Base-by-base conservation (phyloP, 2,113 vertebrate species). In the Mirounga angustirostris region DNA sequence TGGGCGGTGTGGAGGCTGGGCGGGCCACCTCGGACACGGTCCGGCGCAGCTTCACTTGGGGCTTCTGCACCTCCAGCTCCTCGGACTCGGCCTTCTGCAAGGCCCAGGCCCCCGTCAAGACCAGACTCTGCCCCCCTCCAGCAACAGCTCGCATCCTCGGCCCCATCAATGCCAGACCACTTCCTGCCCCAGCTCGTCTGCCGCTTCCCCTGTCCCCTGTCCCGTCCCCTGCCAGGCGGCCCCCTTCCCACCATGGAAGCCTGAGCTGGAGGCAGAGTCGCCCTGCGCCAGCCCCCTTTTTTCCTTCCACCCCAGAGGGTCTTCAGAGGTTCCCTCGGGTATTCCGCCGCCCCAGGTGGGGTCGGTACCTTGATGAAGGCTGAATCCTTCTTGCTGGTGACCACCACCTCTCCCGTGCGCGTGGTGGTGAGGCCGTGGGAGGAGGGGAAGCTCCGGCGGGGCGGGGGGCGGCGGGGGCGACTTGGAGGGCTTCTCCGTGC, bases 401-500 rank as follows among this genome's bases (percentile, higher is more conserved):
- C 98, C 16, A 99, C 99, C 24, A 99, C 99, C 97, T 99, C 99
- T 4, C 99, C 99, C 0, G 99, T 99, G 97, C 99, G 99, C 3
- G 99, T 99, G 0, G 99, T 99, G 97, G 99, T 99, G 63, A 99
- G 97, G 28, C 99, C 99, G 0, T 99, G 99, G 71, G 99, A 99
- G 0, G 99, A 99, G 1, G 99, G 99, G 98, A 99, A 99, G 97
- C 99, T 99, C 52, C 99, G 99, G 85, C 99, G 99, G 0, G 99
- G 99, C 2, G 99, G 99, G 99, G 0, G 99, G 99, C 0, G 99
- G 99, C 0, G 99, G 99, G 0, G 99, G 99, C 0, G 99, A 99
- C 94, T 99, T 99, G 84, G 99, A 99, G 24, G 99, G 99, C 97
- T 99, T 99, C 98, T 99, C 99, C 0, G 99, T 99, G 89, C 99